Conservation (phyloP, 2,888 invertebrate genomes). For the Pheosia gnoma region DNA sequence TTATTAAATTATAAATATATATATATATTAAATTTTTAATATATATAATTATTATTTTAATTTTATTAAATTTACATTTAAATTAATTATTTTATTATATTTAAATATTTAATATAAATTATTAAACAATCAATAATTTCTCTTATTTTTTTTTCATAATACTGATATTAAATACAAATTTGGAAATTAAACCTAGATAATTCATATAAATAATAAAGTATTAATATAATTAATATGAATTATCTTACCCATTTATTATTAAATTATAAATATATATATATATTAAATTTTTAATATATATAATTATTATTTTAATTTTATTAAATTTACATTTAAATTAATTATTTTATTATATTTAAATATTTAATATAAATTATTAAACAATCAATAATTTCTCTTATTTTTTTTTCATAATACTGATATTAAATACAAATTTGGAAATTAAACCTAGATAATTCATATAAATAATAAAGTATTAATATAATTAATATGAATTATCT, state of each 20-base stretch:
- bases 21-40: slow-evolving; percentile 1
- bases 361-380: slow-evolving; percentile 43
- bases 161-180: slow-evolving; percentile 28
- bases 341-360: slow-evolving; percentile 25
- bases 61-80: slow-evolving; percentile 5
- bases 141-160: slow-evolving; percentile 23
- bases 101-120: slow-evolving; percentile 10
- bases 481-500: slow-evolving; percentile 41
- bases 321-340: slow-evolving; percentile 7
- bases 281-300: slow-evolving; percentile 21
- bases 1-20: slow-evolving; percentile 12
- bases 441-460: slow-evolving; percentile 40
- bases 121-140: slow-evolving; percentile 12
- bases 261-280: slow-evolving; percentile 38
- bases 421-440: slow-evolving; percentile 33
- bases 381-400: slow-evolving; percentile 35
- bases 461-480: slow-evolving; percentile 33
- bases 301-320: slow-evolving; percentile 13
- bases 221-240: slow-evolving; percentile 54
- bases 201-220: slow-evolving; percentile 18
- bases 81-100: slow-evolving; percentile 12
- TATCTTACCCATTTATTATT: slow-evolving; percentile 17
- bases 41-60: slow-evolving; percentile 11
- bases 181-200: slow-evolving; percentile 21
- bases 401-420: slow-evolving; percentile 44